Base-by-base conservation (phyloP, 2,888 invertebrate species). In the Salpingus planirostris region DNA sequence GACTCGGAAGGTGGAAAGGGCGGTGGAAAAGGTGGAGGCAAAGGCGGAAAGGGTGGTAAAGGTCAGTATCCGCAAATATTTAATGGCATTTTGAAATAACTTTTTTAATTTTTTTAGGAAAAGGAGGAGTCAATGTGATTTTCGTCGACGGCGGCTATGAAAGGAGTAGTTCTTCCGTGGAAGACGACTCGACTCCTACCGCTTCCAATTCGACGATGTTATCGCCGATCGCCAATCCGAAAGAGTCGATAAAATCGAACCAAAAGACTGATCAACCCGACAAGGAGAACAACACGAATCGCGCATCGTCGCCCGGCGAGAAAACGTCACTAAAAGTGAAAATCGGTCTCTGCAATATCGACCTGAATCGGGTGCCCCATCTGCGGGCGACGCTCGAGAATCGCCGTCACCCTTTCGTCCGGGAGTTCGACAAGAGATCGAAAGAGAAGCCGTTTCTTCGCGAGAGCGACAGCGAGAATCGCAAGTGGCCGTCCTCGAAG, bases 1-100 rank as follows among this genome's bases (percentile, higher is more conserved):
- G 73, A 74, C 27, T 74, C 74, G 38, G 78, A 78, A 2, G 71
- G 70, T 5, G 79, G 78, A 49, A 74, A 78, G 26, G 80, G 80
- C 11, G 80, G 80, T 0, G 80, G 80, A 49, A 79, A 79, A 3
- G 73, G 83, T 40, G 82, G 68, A 4, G 79, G 79, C 10, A 65
- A 66, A 45, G 80, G 80, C 2, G 80, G 79, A 2, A 80, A 63
- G 50, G 48, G 50, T 44, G 52, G 51, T 46, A 80, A 81, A 56
- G 79, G 77, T 2, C 12, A 13, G 13, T 14, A 15, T 23, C 14
- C 11, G n/a, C n/a, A n/a, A n/a, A n/a, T n/a, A n/a, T n/a, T n/a
- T n/a, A n/a, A n/a, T n/a, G n/a, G n/a, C n/a, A n/a, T n/a, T n/a
- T n/a, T n/a, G n/a, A n/a, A n/a, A n/a, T n/a, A n/a, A n/a, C n/a